A percentile compares a stretch with the other conserved stretches of the same genome.
Evolutionary conservation across 2,797 vertebrate species (phyloP).

Genomic region (Gymnocypris eckloni): DNA sequence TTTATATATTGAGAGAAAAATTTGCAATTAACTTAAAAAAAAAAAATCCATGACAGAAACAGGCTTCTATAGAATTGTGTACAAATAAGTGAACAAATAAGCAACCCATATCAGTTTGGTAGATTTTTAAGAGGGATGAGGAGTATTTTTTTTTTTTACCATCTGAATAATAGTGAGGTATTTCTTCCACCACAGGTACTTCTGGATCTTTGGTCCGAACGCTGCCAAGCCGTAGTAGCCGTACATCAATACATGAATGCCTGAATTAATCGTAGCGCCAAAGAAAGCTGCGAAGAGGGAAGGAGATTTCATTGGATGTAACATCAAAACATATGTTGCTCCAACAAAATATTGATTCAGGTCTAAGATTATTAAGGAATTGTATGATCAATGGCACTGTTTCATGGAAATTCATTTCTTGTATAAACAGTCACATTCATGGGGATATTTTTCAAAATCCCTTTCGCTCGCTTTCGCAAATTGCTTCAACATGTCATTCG

Average conservation of each 20-base stretch:
- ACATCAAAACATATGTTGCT: not conserved
- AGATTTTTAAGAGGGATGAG: not conserved
- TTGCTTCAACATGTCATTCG: not conserved
- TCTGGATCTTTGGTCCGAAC: constrained; percentile 95
- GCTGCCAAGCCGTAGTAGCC: constrained; percentile 95
- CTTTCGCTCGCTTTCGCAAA: not conserved
- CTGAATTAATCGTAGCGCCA: constrained; percentile 93
- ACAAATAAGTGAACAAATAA: not conserved
- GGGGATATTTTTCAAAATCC: not conserved
- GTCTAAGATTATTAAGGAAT: not conserved
- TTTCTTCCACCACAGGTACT: constrained; percentile 98
- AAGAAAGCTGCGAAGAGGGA: constrained; percentile 87
- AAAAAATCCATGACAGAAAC: not conserved
- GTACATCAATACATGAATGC: constrained; percentile 98
- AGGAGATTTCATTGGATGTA: not conserved
- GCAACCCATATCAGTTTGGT: not conserved
- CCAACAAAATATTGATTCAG: not conserved
- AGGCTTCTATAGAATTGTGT: not conserved
- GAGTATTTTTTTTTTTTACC: constrained; percentile 78
- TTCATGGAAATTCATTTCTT: not conserved
- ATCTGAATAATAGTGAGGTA: constrained; percentile 97
- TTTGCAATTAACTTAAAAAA: not conserved
- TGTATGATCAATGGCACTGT: not conserved
- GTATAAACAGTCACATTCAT: not conserved
- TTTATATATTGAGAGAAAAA: not conserved